phyloP scores from a whole-genome alignment of 1,140 invertebrate species.

The Brachionus manjavacas region DNA sequence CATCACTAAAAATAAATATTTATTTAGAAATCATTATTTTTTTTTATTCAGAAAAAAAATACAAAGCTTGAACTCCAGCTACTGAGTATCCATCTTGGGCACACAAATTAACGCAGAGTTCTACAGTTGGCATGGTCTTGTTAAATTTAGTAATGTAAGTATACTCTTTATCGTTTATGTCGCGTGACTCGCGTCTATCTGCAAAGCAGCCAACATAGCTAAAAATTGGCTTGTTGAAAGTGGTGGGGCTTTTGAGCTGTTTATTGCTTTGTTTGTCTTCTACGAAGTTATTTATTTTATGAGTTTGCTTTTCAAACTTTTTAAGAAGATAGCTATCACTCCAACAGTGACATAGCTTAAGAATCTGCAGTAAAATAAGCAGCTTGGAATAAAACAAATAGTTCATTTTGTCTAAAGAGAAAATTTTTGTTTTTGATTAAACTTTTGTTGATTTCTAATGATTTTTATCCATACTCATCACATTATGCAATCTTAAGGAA shows the following conservation, averaged over 20 bases:
- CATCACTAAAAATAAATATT: neutral
- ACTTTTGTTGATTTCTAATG: neutral
- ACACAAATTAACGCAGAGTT: conserved; percentile 30
- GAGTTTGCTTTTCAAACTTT: neutral
- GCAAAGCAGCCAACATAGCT: conserved; percentile 30
- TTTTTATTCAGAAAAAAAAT: neutral
- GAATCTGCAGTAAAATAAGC: neutral
- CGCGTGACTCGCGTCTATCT: conserved; percentile 22
- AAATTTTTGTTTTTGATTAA: neutral
- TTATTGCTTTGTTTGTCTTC: neutral
- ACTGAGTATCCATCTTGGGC: conserved; percentile 24
- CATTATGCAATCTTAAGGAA: neutral
- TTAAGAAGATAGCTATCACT: neutral
- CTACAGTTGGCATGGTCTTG: conserved; percentile 26
- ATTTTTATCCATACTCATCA: neutral
- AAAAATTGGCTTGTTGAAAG: conserved; percentile 24
- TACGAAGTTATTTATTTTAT: neutral
- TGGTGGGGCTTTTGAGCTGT: neutral
- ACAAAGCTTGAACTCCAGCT: conserved; percentile 40
- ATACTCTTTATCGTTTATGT: conserved; percentile 26
- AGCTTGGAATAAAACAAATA: neutral
- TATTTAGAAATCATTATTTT: neutral
- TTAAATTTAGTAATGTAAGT: conserved; percentile 41
- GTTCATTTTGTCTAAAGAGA: neutral
- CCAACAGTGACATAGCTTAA: neutral